Evolutionary conservation across 37 sponge, comb jelly and placozoan species (phyloP), one percentile per base, ranked within the genome.

Genomic region (Beroe ovata): DNA sequence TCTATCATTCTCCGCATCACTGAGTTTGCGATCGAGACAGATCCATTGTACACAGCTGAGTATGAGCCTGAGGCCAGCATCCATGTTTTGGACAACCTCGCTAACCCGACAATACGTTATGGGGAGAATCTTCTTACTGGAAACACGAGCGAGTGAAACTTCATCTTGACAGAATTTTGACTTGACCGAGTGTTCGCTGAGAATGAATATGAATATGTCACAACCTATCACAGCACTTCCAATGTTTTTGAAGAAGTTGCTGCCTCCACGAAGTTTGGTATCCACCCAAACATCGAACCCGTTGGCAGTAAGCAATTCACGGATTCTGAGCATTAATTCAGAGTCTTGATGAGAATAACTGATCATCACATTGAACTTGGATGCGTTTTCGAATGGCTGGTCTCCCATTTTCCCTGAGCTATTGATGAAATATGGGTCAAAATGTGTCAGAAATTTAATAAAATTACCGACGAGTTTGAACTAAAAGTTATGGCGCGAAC

Each of bases 141-240:
- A 95, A 90, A 97, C 93, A 81, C 94, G 93, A 63, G 95, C 99
- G 29, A 97, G 91, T 14, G 95, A 92, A 33, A 95, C 89, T 33
- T 91, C 93, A 63, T 95, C 95, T 26, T 90, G 39, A 60, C 95
- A 94, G 20, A 71, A 64, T 88, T 64, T 92, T 64, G 89, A 91
- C 37, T 60, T 59, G 20, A 90, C 93, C 28, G 94, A 90, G 26
- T 91, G 88, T 21, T 92, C 92, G 63, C 94, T 94, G 20, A 92
- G 91, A 28, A 92, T 41, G 28, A 88, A 93, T 36, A 95, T 63
- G 25, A 93, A 90, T 21, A 77, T 77, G 28, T 77, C 84, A 40
- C 84, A 77, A 8, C 84, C 84, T 36, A 77, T 77, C 35, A 77
- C 84, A 41, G 84, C 84, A 77, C 84, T 77, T n/a, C 84, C 84